Evolutionary conservation across 1,140 invertebrate genomes (phyloP), one percentile per base, ranked within the genome.

Genomic region (Atta texana): DNA sequence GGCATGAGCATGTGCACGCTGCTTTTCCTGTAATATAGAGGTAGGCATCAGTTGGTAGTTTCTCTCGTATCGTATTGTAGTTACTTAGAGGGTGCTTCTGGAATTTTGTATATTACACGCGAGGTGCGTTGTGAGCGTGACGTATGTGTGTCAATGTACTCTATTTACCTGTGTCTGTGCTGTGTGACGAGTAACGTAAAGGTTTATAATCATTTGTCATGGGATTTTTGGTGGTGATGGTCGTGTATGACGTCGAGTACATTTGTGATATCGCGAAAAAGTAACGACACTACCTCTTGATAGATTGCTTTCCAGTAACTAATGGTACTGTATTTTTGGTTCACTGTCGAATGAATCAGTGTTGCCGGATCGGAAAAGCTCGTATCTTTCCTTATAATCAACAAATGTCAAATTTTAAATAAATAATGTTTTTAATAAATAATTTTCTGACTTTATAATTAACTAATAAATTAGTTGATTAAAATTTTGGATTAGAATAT

Each of bases 141-240:
- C 78, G 57, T 72, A 80, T 51, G 53, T 89, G 77, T 80, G 53
- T 61, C 44, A 31, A 76, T 90, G 78, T 90, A 64, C 61, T 90
- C 14, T 55, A 78, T 86, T n/a, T 88, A 86, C 78, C 49, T 90
- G 75, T 88, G 86, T 88, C 75, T 92, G 66, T 92, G 75, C 90
- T 87, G 88, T 93, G 72, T 86, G 74, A 89, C 28, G 78, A 87
- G 68, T 87, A 86, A 90, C 28, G 39, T 84, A 84, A 74, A 85
- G 31, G 86, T 86, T 55, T 86, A 78, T 80, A 86, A 88, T 75
- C 72, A 69, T 69, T 69, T 91, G 63, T 84, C 84, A 90, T 92
- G 91, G 91, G 90, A 92, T 90, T 81, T 94, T 94, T 94, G 94
- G 94, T 94, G 94, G 94, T 94, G 94, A 94, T 94, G 94, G 93